Percentiles rank a stretch among this genome's conserved stretches.
These are phyloP conservation scores for Geothlypis trichas DNA, from an alignment of 2,113 vertebrate genomes.

Conservation along the genomic window DNA sequence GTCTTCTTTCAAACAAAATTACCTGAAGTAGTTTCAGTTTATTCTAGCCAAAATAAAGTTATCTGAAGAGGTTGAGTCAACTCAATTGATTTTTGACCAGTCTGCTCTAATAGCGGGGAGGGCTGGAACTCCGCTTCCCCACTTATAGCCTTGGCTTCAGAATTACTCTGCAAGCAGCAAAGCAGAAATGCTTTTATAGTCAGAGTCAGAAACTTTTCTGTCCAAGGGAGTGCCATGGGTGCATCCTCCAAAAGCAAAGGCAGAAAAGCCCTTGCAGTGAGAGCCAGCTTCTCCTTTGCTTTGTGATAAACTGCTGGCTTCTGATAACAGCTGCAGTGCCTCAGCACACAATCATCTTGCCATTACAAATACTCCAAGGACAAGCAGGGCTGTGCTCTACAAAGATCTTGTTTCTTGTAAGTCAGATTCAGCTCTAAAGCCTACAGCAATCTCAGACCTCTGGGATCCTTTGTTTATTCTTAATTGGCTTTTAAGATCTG, in stretches of 20 bases:
- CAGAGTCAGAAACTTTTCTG: background rate
- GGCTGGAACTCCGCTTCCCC: background rate
- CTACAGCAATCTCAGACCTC: slow-evolving; percentile 41
- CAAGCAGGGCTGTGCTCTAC: background rate
- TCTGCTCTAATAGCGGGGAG: background rate
- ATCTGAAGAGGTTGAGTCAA: background rate
- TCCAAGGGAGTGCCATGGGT: background rate
- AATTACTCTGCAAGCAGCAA: background rate
- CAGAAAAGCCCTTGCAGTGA: background rate
- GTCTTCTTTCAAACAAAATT: background rate
- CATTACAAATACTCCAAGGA: background rate
- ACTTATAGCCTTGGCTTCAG: background rate
- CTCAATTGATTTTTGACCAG: background rate
- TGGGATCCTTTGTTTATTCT: slow-evolving; percentile 64
- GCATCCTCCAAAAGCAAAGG: background rate
- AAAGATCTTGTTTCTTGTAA: slow-evolving; percentile 43
- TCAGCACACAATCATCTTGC: background rate
- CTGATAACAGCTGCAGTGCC: background rate
- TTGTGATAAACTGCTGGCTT: slow-evolving; percentile 42
- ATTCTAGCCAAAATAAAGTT: background rate
- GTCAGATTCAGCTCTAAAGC: slow-evolving; percentile 32
- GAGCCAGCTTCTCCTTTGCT: background rate
- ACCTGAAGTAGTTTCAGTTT: background rate
- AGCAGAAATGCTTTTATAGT: background rate
- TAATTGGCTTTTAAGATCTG: slow-evolving; percentile 61